Percentiles rank a stretch among this genome's conserved stretches.
Conservation (phyloP, 1,140 invertebrate genomes). For the Rhopalosiphum maidis region DNA sequence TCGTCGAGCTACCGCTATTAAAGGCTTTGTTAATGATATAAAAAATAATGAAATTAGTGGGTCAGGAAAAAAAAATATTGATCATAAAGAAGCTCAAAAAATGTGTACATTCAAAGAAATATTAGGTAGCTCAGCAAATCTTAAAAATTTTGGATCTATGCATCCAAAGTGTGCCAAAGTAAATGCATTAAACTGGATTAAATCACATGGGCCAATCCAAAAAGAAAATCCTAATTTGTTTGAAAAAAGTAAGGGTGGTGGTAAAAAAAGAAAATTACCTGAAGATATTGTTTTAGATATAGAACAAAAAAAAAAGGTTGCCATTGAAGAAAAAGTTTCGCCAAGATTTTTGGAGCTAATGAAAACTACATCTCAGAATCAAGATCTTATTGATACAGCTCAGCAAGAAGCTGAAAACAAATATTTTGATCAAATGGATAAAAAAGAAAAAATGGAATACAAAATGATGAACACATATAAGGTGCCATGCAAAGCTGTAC, state of each 20-base stretch:
- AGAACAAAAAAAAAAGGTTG: conserved; percentile 48
- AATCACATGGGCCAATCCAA: conserved; percentile 71
- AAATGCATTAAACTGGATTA: conserved; percentile 74
- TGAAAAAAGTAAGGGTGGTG: conserved; percentile 38
- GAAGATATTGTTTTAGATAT: conserved; percentile 45
- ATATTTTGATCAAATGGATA: conserved; percentile 87
- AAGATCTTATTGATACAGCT: conserved; percentile 74
- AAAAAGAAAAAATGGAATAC: conserved; percentile 89
- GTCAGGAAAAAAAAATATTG: conserved; percentile 29
- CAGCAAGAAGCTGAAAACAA: conserved; percentile 80
- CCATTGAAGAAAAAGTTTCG: conserved; percentile 57
- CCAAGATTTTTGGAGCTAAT: conserved; percentile 77
- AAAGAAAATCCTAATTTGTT: conserved; percentile 73
- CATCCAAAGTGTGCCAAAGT: conserved; percentile 15
- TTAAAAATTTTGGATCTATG: conserved; percentile 22
- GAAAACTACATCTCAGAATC: conserved; percentile 78
- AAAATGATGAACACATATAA: conserved; percentile 89
- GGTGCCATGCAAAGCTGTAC: conserved; percentile 84
- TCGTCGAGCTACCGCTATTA: conserved; percentile 31
- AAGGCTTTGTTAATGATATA: not conserved
- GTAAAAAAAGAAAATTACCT: conserved; percentile 59
- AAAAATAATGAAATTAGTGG: conserved; percentile 37
- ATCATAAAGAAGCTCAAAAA: conserved; percentile 5
- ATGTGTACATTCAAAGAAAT: conserved; percentile 54
- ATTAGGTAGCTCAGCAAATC: conserved; percentile 12